Conservation (phyloP, 1,140 invertebrate species). For the Andricus grossulariae region DNA sequence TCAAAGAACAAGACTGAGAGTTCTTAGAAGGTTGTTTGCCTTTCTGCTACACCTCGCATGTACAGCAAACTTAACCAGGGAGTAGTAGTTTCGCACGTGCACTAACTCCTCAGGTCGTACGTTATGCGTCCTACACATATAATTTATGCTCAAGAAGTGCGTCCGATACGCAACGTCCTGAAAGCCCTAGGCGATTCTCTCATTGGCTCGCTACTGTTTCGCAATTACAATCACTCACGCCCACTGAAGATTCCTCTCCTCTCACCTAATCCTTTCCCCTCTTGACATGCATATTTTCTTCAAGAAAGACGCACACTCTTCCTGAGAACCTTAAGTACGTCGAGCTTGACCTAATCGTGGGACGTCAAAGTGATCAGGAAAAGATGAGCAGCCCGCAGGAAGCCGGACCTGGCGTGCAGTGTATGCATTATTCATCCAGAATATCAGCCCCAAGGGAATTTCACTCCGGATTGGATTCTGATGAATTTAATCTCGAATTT, state of each 20-base stretch:
- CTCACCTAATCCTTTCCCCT: conserved; percentile 38
- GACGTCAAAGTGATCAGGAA: conserved; percentile 51
- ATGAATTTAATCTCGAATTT: conserved; percentile 76
- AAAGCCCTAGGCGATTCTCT: conserved; percentile 32
- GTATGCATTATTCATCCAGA: conserved; percentile 73
- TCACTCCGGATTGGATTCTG: conserved; percentile 72
- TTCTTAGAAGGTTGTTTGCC: neutral
- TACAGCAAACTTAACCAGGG: neutral
- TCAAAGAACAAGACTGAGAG: conserved; percentile 2
- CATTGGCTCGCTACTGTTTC: conserved; percentile 62
- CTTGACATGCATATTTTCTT: conserved; percentile 13
- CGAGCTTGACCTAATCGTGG: conserved; percentile 41
- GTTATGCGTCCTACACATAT: conserved; percentile 34
- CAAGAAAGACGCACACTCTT: conserved; percentile 34
- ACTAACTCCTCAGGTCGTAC: conserved; percentile 14
- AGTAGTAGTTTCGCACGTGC: conserved; percentile 38
- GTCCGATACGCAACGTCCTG: conserved; percentile 13
- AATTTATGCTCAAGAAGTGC: conserved; percentile 5
- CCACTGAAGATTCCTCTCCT: conserved; percentile 31
- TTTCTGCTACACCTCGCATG: no score
- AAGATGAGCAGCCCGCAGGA: conserved; percentile 49
- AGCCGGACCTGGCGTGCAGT: conserved; percentile 41
- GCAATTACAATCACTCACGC: conserved; percentile 68
- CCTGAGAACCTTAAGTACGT: conserved; percentile 38
- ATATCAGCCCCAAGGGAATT: conserved; percentile 58